A percentile compares a stretch with the other conserved stretches of the same genome.
Evolutionary conservation across 2,797 vertebrate genomes (phyloP).

Genomic region (Serranus cabrilla): DNA sequence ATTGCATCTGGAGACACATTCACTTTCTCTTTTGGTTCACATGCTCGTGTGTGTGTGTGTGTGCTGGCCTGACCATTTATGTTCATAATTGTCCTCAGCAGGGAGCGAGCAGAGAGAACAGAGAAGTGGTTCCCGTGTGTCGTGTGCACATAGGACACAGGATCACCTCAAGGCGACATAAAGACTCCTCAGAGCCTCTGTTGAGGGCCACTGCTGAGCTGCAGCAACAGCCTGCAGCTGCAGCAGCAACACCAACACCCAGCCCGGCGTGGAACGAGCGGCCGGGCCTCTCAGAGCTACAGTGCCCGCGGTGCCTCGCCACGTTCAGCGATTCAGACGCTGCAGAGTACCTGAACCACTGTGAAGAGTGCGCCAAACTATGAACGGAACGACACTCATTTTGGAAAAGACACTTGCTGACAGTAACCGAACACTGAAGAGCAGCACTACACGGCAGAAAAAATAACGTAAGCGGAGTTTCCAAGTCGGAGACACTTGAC

Average conservation of each 20-base stretch:
- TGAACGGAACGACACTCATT: slow-evolving; percentile 60
- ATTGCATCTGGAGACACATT: background rate
- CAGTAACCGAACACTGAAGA: slow-evolving; percentile 68
- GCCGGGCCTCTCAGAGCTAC: slow-evolving; percentile 85
- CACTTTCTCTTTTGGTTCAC: background rate
- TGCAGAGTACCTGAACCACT: slow-evolving; percentile 90
- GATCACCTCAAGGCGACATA: slow-evolving; percentile 71
- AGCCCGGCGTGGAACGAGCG: slow-evolving; percentile 37
- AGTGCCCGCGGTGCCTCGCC: slow-evolving; percentile 91
- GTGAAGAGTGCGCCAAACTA: slow-evolving; percentile 88
- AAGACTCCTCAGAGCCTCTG: slow-evolving; percentile 71
- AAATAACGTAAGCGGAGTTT: slow-evolving; percentile 57
- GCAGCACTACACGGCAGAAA: slow-evolving; percentile 79
- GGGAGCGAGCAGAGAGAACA: slow-evolving; percentile 76
- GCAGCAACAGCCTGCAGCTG: slow-evolving; percentile 59
- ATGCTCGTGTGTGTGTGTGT: no score
- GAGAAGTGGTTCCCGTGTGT: slow-evolving; percentile 76
- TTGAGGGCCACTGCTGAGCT: slow-evolving; percentile 75
- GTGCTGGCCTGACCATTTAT: slow-evolving; percentile 19
- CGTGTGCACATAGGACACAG: slow-evolving; percentile 80
- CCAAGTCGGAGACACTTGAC: slow-evolving; percentile 45
- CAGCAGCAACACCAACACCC: slow-evolving; percentile 15
- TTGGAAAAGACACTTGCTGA: slow-evolving; percentile 50
- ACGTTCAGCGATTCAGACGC: slow-evolving; percentile 87
- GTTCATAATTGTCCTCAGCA: slow-evolving; percentile 32